These are phyloP conservation scores for Silurus glanis DNA, from an alignment of 2,113 vertebrate species.

Conservation along the genomic window DNA sequence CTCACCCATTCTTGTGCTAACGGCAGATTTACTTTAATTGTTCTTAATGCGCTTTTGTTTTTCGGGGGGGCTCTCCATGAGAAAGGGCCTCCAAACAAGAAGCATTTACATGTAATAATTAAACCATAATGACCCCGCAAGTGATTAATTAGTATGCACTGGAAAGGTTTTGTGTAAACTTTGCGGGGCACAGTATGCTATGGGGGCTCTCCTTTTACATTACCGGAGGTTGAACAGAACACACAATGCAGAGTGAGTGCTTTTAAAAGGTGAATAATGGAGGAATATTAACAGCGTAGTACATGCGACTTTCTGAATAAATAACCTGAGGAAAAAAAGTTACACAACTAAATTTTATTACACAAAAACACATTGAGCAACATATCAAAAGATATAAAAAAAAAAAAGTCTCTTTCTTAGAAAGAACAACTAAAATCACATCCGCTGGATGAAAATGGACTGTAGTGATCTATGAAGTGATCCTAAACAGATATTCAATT, in stretches of 20 bases:
- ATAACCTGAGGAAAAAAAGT: background rate
- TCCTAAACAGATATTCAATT: slow-evolving; percentile 2
- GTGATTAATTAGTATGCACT: slow-evolving; percentile 72
- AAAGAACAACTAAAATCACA: slow-evolving; percentile 79
- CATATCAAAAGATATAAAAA: slow-evolving; percentile 50
- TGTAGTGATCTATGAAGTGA: slow-evolving; percentile 44
- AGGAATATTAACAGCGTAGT: slow-evolving; percentile 34
- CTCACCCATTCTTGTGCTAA: slow-evolving; percentile 75
- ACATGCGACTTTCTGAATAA: slow-evolving; percentile 30
- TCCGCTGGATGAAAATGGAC: slow-evolving; percentile 71
- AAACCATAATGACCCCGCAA: slow-evolving; percentile 74
- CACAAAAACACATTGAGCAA: slow-evolving; percentile 61
- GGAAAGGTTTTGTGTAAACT: slow-evolving; percentile 72
- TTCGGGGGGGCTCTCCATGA: slow-evolving; percentile 59
- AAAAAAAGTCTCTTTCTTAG: slow-evolving; percentile 75
- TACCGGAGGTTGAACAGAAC: slow-evolving; percentile 38
- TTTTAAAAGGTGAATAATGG: slow-evolving; percentile 17
- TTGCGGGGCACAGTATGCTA: slow-evolving; percentile 55
- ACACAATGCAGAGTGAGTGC: slow-evolving; percentile 7
- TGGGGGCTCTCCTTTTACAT: slow-evolving; percentile 52
- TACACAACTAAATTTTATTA: slow-evolving; percentile 43
- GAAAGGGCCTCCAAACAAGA: slow-evolving; percentile 65
- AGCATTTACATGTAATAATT: slow-evolving; percentile 78
- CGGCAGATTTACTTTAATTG: slow-evolving; percentile 67
- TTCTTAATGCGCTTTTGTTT: slow-evolving; percentile 67